Percentiles rank a stretch among this genome's conserved stretches.
Evolutionary conservation across 2,888 invertebrate genomes (phyloP).

Genomic region (Agrotis exclamationis): DNA sequence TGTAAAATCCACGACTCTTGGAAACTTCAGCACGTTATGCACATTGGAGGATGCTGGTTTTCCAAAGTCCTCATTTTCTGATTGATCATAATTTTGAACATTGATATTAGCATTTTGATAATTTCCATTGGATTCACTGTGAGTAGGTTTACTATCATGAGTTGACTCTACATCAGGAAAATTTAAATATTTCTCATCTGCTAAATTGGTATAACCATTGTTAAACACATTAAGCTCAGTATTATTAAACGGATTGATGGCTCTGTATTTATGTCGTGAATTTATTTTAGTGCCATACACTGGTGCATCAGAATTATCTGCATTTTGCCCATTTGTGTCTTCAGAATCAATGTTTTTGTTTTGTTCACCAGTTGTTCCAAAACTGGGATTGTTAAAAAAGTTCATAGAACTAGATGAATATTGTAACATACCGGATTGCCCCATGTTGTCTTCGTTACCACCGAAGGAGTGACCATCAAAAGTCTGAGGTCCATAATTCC

Average conservation of each 20-base stretch:
- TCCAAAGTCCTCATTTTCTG: slow-evolving; percentile 70
- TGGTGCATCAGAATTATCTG: slow-evolving; percentile 74
- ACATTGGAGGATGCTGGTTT: slow-evolving; percentile 68
- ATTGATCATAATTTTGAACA: slow-evolving; percentile 69
- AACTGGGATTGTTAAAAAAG: slow-evolving; percentile 75
- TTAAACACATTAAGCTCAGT: slow-evolving; percentile 75
- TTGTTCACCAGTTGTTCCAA: slow-evolving; percentile 71
- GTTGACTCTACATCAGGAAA: slow-evolving; percentile 68
- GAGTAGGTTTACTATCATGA: slow-evolving; percentile 72
- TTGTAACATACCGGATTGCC: slow-evolving; percentile 77
- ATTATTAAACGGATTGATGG: slow-evolving; percentile 71
- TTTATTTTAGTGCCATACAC: slow-evolving; percentile 85
- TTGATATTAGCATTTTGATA: slow-evolving; percentile 72
- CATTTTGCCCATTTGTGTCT: slow-evolving; percentile 67
- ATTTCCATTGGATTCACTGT: slow-evolving; percentile 70
- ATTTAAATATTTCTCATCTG: slow-evolving; percentile 72
- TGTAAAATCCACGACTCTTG: slow-evolving; percentile 85
- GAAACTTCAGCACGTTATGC: slow-evolving; percentile 76
- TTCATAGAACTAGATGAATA: slow-evolving; percentile 76
- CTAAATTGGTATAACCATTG: slow-evolving; percentile 69
- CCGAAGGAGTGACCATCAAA: slow-evolving; percentile 72
- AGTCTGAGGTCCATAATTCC: slow-evolving; percentile 72
- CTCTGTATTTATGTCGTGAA: slow-evolving; percentile 75
- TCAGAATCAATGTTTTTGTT: slow-evolving; percentile 71
- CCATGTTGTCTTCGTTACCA: slow-evolving; percentile 69